Percentiles rank a stretch among this genome's conserved stretches.
Conservation (phyloP, 2,113 vertebrate genomes). For the Benitochromis conjunctus region DNA sequence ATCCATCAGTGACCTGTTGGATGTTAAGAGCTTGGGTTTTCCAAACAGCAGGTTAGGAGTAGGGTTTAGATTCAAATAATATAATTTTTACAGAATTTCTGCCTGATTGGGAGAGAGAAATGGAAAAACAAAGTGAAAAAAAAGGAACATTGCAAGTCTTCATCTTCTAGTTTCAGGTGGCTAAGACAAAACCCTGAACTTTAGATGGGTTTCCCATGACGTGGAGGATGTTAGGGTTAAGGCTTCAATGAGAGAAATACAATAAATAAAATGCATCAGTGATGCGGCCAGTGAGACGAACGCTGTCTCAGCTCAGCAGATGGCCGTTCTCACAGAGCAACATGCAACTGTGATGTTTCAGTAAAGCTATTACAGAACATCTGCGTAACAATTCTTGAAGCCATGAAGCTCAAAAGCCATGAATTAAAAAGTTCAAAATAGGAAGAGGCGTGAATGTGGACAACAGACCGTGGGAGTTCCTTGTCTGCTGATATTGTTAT, state of each 20-base stretch:
- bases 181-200: not conserved
- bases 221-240: not conserved
- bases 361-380: not conserved
- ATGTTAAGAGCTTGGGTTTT: not conserved
- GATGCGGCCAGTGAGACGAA: not conserved
- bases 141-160: not conserved
- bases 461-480: not conserved
- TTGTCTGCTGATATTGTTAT: not conserved
- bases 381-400: not conserved
- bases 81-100: not conserved
- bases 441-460: not conserved
- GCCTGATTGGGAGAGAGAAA: not conserved
- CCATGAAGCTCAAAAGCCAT: not conserved
- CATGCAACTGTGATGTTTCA: not conserved
- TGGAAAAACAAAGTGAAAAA: not conserved
- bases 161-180: not conserved
- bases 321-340: not conserved
- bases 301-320: not conserved
- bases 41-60: not conserved
- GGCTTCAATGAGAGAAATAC: not conserved
- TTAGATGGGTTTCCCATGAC: not conserved
- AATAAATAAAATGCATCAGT: not conserved
- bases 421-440: not conserved
- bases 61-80: not conserved
- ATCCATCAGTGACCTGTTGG: not conserved